Evolutionary conservation across 2,113 vertebrate genomes (phyloP).

Genomic region (Rhagologus leucostigma): DNA sequence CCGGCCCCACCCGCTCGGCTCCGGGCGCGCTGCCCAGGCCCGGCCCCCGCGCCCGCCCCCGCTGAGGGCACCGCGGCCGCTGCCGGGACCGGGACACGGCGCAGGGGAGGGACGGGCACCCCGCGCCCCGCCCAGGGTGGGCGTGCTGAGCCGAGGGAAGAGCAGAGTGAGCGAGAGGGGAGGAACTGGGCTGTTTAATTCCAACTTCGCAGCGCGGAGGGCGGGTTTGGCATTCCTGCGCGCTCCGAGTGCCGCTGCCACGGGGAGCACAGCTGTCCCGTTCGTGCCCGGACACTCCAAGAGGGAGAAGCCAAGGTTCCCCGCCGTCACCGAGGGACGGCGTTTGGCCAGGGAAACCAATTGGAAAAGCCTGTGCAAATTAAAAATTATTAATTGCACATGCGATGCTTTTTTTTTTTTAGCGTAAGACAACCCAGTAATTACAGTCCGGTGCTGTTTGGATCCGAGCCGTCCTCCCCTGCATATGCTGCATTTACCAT

Average conservation of each 20-base stretch:
- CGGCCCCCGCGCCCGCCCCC: background rate
- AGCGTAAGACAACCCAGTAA: background rate
- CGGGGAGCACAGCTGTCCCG: rapidly evolving
- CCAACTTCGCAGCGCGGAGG: background rate
- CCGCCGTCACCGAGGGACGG: background rate
- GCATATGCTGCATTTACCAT: background rate
- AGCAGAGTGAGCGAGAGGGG: rapidly evolving
- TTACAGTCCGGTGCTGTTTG: background rate
- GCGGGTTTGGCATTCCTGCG: rapidly evolving
- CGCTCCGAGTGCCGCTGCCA: rapidly evolving
- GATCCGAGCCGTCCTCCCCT: background rate
- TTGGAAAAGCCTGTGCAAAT: background rate
- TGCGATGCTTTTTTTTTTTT: background rate
- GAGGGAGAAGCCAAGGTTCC: background rate
- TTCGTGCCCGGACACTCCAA: background rate
- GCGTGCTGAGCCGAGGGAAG: background rate
- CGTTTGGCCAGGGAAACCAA: background rate
- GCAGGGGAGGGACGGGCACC: background rate
- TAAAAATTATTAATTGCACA: background rate
- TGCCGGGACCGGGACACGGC: background rate
- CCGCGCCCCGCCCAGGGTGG: background rate
- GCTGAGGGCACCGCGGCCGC: background rate
- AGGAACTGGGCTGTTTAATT: rapidly evolving
- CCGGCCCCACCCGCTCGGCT: background rate
- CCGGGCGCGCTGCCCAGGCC: background rate